A percentile compares a stretch with the other conserved stretches of the same genome.
phyloP scores from a whole-genome alignment of 2,113 vertebrate genomes.

The Pomatostomus ruficeps region DNA sequence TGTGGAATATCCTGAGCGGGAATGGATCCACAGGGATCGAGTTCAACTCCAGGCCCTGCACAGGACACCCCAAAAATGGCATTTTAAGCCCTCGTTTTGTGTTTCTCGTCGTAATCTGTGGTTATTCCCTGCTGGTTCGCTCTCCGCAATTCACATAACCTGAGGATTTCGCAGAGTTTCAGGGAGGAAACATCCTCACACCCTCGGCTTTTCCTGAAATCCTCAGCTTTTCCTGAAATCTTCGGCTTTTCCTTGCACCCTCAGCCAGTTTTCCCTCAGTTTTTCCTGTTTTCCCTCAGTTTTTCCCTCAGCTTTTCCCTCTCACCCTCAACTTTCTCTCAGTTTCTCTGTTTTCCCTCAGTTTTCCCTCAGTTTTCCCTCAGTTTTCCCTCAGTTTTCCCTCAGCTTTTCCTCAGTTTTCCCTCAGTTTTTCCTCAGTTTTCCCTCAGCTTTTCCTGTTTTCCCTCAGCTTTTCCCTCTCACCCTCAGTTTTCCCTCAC shows the following conservation, averaged over 20 bases:
- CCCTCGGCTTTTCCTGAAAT: neutral
- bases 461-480: neutral
- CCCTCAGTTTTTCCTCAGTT: neutral
- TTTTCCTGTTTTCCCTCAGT: too few relatives aligned
- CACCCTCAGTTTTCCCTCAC: neutral
- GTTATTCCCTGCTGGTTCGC: too few relatives aligned
- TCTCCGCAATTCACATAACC: rapidly evolving
- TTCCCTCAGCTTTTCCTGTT: too few relatives aligned
- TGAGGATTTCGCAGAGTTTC: neutral
- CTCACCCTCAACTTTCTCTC: too few relatives aligned
- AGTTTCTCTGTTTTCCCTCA: neutral
- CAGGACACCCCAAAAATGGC: neutral
- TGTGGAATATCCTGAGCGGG: neutral
- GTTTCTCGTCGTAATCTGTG: rapidly evolving
- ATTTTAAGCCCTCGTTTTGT: neutral
- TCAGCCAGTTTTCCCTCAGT: neutral
- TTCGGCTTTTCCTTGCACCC: neutral
- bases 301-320: neutral
- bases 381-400: neutral
- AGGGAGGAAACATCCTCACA: neutral
- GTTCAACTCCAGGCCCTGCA: neutral
- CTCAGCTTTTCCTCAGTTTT: neutral
- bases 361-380: too few relatives aligned
- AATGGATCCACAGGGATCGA: neutral
- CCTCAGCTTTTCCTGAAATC: too few relatives aligned